Evolutionary conservation across 2,888 invertebrate genomes (phyloP), one percentile per base, ranked within the genome.

Genomic region (Drosophila infuscata): DNA sequence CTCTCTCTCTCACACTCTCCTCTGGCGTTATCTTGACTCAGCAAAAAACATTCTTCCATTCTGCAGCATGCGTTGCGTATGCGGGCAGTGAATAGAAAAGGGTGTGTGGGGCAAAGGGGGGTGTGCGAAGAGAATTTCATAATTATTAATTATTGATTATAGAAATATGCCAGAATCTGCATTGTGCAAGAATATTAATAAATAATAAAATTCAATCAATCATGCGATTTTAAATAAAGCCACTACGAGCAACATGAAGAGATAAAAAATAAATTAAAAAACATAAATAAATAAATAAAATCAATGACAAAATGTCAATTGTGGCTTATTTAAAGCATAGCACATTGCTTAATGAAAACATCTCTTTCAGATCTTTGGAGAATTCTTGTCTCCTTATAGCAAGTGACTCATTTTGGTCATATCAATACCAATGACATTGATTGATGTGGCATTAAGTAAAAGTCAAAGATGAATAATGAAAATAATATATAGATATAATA

Each of bases 151-250:
- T 71, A 74, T 74, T 69, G 79, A 70, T 74, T 79, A 65, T 59
- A 66, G 61, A 81, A 74, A 81, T 78, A 75, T 75, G 69, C 68
- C 58, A n/a, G 57, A 60, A 52, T 49, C 43, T 33, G 25, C 41
- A 49, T 70, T 76, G 76, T 79, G 63, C 51, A 71, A 57, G 62
- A 48, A 81, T 66, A 79, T 79, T 74, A 76, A 74, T 74, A 70
- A 81, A 87, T 76, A 60, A 76, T 78, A 38, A 51, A 63, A 36
- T 30, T 62, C 77, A 87, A 85, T 85, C 89, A 83, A 85, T 85
- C 84, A 87, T 67, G 11, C n/a, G 36, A 36, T 25, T 36, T 38
- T n/a, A 17, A 33, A 43, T 52, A 33, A 43, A 57, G 29, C 29
- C 52, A 52, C 56, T 36, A 49, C 11, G 8, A 3, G 15, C 4